Base-by-base conservation (phyloP, 2,888 invertebrate species). In the Chouioia cunea region DNA sequence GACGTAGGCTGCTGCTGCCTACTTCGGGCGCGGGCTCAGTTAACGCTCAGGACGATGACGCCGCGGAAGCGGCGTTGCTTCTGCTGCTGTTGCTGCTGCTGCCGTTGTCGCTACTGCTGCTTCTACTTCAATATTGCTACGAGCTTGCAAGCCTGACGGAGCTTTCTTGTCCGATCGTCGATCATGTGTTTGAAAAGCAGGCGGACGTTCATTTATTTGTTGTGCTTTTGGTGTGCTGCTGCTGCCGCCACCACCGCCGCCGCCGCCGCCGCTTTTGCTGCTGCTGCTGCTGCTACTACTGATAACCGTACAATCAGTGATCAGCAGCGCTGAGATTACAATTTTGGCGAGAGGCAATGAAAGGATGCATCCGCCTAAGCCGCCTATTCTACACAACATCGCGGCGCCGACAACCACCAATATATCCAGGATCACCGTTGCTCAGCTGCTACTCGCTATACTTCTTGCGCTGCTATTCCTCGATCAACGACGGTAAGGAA, bases 321-420 rank as follows among this genome's bases (percentile, higher is more conserved):
- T 4, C n/a, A 6, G 36, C 36, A 36, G 36, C 36, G 36, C 36
- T 36, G 36, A 10, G 36, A 36, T 36, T 36, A 1, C 6, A 6
- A 36, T 10, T 1, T 36, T 12, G 36, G 36, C 36, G 36, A 77
- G 81, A 77, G 84, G 84, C 83, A 80, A 85, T 85, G 85, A 84
- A 81, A 85, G 83, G 79, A 85, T 85, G 85, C 83, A 82, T 82
- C 76, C 83, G 79, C 78, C 79, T 78, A 36, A 79, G 80, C 79
- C 74, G 78, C 77, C 78, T 77, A 36, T 10, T 36, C 36, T 3
- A 36, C 36, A 10, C 6, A 10, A 1, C 36, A 36, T 36, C 79
- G 81, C 77, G 80, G 76, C 80, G 79, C 79, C 81, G 82, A 81
- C 43, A 57, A 20, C 68, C 62, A 57, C 52, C 65, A 65, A 57